Percentiles rank a stretch among this genome's conserved stretches.
Conservation (phyloP, 2,797 vertebrate genomes). For the Rousettus madagascariensis region DNA sequence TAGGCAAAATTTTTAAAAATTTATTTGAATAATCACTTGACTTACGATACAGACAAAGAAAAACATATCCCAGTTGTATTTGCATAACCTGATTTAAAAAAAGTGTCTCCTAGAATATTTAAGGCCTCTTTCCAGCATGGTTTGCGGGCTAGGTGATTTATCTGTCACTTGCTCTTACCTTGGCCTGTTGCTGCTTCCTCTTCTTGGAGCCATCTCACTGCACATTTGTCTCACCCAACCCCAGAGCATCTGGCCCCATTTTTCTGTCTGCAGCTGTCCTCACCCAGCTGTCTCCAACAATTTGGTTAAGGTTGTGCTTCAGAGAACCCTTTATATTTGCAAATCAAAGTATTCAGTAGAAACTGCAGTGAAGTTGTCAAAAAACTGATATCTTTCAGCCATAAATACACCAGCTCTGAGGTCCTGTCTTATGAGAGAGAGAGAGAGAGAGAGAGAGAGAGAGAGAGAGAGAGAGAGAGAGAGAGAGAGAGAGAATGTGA, state of each 20-base stretch:
- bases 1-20: not conserved
- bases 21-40: slow-evolving; percentile 27
- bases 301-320: slow-evolving; percentile 64
- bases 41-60: not conserved
- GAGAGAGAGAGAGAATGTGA: not conserved
- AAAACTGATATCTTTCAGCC: not conserved
- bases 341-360: slow-evolving; percentile 65
- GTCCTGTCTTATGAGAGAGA: not conserved
- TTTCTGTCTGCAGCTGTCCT: slow-evolving; percentile 41
- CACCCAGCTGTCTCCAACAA: slow-evolving; percentile 40
- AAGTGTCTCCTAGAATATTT: not conserved
- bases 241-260: slow-evolving; percentile 43
- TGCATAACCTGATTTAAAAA: not conserved
- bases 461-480: too few relatives aligned
- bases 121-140: not conserved
- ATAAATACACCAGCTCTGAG: not conserved
- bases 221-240: not conserved
- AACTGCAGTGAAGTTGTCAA: not conserved
- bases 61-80: not conserved
- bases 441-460: too few relatives aligned
- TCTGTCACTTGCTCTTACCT: not conserved
- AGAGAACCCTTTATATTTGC: slow-evolving; percentile 62
- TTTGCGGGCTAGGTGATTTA: not conserved
- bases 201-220: not conserved
- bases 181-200: not conserved